phyloP scores from a whole-genome alignment of 92 coral and sea anemone species.

The Paramuricea clavata region DNA sequence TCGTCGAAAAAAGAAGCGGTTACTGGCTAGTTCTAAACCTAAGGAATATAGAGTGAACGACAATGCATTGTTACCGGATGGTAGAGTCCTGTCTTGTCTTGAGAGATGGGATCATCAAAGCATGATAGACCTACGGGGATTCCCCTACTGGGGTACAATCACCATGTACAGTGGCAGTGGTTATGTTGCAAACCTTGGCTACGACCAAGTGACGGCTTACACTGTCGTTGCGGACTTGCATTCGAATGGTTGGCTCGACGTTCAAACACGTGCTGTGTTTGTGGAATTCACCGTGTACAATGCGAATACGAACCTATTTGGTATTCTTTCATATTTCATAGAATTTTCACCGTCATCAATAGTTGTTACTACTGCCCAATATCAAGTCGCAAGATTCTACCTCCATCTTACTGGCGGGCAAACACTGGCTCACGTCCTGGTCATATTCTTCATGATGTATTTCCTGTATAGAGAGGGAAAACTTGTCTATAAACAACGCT shows the following conservation, averaged over 20 bases:
- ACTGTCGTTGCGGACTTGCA: not conserved
- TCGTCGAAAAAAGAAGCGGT: slow-evolving; percentile 71
- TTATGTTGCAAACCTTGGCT: slow-evolving; percentile 77
- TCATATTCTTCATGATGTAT: not conserved
- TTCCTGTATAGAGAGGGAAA: not conserved
- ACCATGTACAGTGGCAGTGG: slow-evolving; percentile 29
- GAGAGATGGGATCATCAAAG: slow-evolving; percentile 82
- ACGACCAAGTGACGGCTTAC: slow-evolving; percentile 66
- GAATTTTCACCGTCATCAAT: slow-evolving; percentile 92
- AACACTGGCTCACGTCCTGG: not conserved
- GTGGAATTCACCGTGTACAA: not conserved
- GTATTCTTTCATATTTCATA: slow-evolving; percentile 81
- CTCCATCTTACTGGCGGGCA: slow-evolving; percentile 77
- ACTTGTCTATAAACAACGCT: not conserved
- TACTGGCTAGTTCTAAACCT: slow-evolving; percentile 53
- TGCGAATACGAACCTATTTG: slow-evolving; percentile 63
- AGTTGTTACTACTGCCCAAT: slow-evolving; percentile 76
- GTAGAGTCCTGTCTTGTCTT: slow-evolving; percentile 84
- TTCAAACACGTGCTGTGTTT: not conserved
- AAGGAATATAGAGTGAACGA: slow-evolving; percentile 78
- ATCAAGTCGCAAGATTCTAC: slow-evolving; percentile 78
- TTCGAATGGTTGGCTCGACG: not conserved
- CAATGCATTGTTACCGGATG: slow-evolving; percentile 77
- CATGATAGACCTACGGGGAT: slow-evolving; percentile 73
- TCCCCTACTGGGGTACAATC: slow-evolving; percentile 89